Base-by-base conservation (phyloP, 2,888 invertebrate species). In the Pachliopta kotzebuea region DNA sequence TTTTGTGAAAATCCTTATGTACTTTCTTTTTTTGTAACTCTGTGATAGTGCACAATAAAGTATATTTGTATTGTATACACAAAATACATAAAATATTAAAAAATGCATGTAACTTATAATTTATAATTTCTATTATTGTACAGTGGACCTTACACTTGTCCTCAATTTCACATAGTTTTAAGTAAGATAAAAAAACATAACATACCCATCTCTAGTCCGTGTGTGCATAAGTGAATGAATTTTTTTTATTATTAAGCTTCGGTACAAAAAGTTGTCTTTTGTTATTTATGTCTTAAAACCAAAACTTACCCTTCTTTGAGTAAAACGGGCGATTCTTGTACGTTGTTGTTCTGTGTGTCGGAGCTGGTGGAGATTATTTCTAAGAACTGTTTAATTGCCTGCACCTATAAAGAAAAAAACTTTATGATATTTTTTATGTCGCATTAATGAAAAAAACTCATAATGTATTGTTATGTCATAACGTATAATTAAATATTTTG, bases 291-390 rank as follows among this genome's bases (percentile, higher is more conserved):
- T 17, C 11, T 26, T 29, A 56, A 24, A 14, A 59, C 55, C 55
- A 53, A 67, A 66, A 92, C 96, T 94, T 87, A 98, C 98, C 98
- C 97, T 93, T 98, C 97, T 92, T 98, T 98, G 59, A 98, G 93
- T 75, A 97, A 93, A 71, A 98, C 96, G 57, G 97, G 96, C 54
- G 94, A 93, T 70, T 94, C 95, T 77, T 93, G 93, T 72, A 92
- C 73, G 75, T 92, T 83, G 78, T 92, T 92, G 76, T 92, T 92
- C 72, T 94, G 94, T 56, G 94, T 93, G 80, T 94, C 94, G 14
- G 95, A 93, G 71, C 95, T 95, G 4, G 97, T 96, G 53, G 98
- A 98, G 80, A 98, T 96, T 73, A 96, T 95, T 91, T 98, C 97
- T 69, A 98, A 92, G 89, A 97, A 98, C 93, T 96, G 95, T 80